Conservation (phyloP, 1,140 invertebrate species). For the Lordiphosa mommai region DNA sequence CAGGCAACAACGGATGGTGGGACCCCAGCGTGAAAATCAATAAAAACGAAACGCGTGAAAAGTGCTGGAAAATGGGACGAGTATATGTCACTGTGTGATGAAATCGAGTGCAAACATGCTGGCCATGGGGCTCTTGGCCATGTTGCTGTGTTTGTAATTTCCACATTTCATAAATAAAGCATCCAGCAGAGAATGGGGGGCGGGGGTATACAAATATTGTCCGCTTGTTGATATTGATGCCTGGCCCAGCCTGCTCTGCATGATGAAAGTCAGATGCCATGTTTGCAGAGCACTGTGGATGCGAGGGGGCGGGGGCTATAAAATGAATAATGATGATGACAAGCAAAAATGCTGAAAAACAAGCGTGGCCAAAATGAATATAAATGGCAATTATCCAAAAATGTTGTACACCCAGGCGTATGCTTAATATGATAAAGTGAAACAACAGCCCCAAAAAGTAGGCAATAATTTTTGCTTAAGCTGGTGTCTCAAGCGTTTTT, state of each 20-base stretch:
- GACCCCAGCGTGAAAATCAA: slow-evolving; percentile 55
- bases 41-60: slow-evolving; percentile 63
- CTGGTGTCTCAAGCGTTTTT: slow-evolving; percentile 35
- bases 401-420: slow-evolving; percentile 29
- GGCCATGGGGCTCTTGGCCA: slow-evolving; percentile 14
- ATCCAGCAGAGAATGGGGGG: not conserved
- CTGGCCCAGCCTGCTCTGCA: slow-evolving; percentile 7
- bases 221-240: slow-evolving; percentile 72
- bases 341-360: slow-evolving; percentile 52
- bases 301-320: not conserved
- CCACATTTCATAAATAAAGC: slow-evolving; percentile 74
- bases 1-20: slow-evolving; percentile 26
- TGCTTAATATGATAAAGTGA: slow-evolving; percentile 18
- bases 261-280: slow-evolving; percentile 41
- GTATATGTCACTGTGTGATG: slow-evolving; percentile 42
- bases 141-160: slow-evolving; percentile 58
- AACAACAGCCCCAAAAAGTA: slow-evolving; percentile 2
- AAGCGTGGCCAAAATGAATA: slow-evolving; percentile 60
- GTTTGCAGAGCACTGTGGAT: slow-evolving; percentile 18
- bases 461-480: slow-evolving; percentile 11
- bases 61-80: slow-evolving; percentile 44
- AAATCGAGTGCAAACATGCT: slow-evolving; percentile 53
- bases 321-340: slow-evolving; percentile 76
- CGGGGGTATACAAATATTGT: slow-evolving; percentile 62
- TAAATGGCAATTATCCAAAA: slow-evolving; percentile 69